Conservation (phyloP, 2,797 vertebrate species). For the Scarus forsteni region DNA sequence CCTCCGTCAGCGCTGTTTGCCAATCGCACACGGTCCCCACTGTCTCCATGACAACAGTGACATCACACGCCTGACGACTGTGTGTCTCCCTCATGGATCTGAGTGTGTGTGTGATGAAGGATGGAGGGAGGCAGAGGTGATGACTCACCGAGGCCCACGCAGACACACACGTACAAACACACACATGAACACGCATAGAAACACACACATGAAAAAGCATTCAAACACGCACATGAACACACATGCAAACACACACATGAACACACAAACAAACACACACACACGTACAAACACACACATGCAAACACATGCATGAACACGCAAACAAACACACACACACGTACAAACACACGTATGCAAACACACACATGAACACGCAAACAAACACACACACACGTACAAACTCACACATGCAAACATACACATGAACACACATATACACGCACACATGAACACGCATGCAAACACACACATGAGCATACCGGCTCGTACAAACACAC, state of each 20-base stretch:
- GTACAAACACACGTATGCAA: no score
- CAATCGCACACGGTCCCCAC: constrained; percentile 58
- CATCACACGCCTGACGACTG: constrained; percentile 79
- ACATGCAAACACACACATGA: no score
- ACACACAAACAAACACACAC: no score
- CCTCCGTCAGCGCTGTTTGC: constrained; percentile 67
- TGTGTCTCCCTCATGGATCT: constrained; percentile 63
- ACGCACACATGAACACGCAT: constrained; percentile 23
- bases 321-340: no score
- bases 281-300: no score
- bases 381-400: background rate
- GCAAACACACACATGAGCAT: no score
- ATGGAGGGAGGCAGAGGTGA: constrained; percentile 49
- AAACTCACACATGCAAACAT: constrained; percentile 4
- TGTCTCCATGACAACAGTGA: constrained; percentile 83
- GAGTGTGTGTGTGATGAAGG: constrained; percentile 40
- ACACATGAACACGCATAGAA: constrained; percentile 14
- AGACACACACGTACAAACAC: constrained; percentile 3
- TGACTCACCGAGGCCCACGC: constrained; percentile 74
- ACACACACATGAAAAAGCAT: constrained; percentile 24
- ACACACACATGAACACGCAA: no score
- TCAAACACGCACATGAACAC: no score
- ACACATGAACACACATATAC: constrained; percentile 15
- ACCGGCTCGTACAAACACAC: no score
- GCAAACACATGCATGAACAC: no score